Evolutionary conservation across 2,888 invertebrate species (phyloP).

Genomic region (Dyspetes luteomarginatus): DNA sequence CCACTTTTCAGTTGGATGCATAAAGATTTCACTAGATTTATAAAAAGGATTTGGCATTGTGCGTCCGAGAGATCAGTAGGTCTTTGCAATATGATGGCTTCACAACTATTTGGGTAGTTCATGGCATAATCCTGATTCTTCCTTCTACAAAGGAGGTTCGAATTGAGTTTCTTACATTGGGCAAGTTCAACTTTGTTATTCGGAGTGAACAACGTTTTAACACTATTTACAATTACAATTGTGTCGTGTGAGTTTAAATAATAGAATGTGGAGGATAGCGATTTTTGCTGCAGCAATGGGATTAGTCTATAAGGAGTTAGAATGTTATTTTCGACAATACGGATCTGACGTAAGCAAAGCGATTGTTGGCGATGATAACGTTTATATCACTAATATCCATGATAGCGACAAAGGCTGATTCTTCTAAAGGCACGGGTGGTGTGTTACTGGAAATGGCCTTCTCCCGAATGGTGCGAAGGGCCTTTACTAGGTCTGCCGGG

Average conservation of each 20-base stretch:
- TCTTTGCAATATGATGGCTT: slow-evolving; percentile 14
- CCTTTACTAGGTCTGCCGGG: slow-evolving; percentile 1
- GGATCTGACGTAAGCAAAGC: slow-evolving; percentile 13
- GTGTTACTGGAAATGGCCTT: background rate
- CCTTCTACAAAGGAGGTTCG: background rate
- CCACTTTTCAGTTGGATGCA: slow-evolving; percentile 9
- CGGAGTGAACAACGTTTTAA: background rate
- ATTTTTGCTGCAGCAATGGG: slow-evolving; percentile 7
- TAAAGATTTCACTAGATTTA: background rate
- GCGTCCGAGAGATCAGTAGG: background rate
- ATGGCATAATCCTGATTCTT: slow-evolving; percentile 16
- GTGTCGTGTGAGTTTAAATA: background rate
- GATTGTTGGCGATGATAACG: slow-evolving; percentile 17
- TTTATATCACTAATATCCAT: slow-evolving; percentile 7
- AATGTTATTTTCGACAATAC: no score
- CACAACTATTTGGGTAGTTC: slow-evolving; percentile 15
- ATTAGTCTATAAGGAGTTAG: slow-evolving; percentile 15
- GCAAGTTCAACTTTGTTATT: background rate
- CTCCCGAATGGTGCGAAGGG: background rate
- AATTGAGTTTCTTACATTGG: background rate
- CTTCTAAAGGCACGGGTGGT: slow-evolving; percentile 7
- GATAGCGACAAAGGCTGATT: background rate
- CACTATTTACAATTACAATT: background rate
- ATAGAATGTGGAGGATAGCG: background rate
- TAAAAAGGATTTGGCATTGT: slow-evolving; percentile 16